Evolutionary conservation across 2,113 vertebrate species (phyloP), one percentile per base, ranked within the genome.

Genomic region (Triplophysa siluroides): DNA sequence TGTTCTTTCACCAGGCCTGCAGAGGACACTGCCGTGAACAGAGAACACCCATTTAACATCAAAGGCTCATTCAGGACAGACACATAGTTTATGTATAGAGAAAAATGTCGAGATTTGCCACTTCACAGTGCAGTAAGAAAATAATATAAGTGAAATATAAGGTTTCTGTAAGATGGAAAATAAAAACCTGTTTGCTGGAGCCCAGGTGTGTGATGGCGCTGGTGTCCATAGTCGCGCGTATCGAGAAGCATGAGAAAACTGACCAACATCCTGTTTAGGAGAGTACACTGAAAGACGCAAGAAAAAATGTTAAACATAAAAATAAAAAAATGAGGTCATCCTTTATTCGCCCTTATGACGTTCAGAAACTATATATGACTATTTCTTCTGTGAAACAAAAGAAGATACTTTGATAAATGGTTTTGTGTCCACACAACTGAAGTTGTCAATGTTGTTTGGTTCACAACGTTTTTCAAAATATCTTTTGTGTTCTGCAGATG

Each of bases 181-280:
- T 16, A 3, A 6, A 19, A 50, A 99, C 98, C 95, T 97, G 95
- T 90, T 99, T 99, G 89, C 93, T 94, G 81, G 96, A 96, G 93
- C 95, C 94, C 85, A 99, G 94, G 0, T 97, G 95, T 86, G 94
- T 94, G 94, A 99, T 92, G 91, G 95, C 96, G 93, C 95, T 97
- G 88, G 93, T 91, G 68, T 99, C 98, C 89, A 98, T 96, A 14
- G 96, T 95, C 18, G 97, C 18, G 97, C 93, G 91, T 98, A 99
- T 73, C 97, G 96, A 71, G 97, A 94, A 7, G 95, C 93, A 84
- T 99, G 98, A 75, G 98, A 98, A 88, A 98, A 99, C 93, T 99
- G 97, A 13, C 95, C 96, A 38, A 96, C 96, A 78, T 99, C 98
- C 89, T 96, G 96, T 68, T 99, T 99, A 92, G 98, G 96, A 14